Conservation (phyloP, 2,797 vertebrate genomes). For the Rhadinocentrus ornatus region DNA sequence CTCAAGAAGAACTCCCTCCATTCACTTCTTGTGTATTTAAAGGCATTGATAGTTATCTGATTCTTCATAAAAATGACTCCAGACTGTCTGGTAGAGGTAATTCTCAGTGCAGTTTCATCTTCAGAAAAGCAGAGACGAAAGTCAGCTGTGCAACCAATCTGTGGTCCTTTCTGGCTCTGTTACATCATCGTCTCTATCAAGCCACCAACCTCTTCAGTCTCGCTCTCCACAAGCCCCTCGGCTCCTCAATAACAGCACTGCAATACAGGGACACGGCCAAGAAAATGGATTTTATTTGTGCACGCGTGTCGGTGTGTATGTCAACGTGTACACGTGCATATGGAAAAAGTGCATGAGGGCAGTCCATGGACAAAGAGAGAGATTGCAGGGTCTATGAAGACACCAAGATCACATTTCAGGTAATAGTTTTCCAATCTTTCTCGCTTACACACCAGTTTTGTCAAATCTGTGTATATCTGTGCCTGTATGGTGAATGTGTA, state of each 20-base stretch:
- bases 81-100: slow-evolving; percentile 10
- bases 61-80: slow-evolving; percentile 12
- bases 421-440: slow-evolving; percentile 64
- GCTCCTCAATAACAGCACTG: slow-evolving; percentile 46
- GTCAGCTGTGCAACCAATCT: slow-evolving; percentile 10
- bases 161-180: slow-evolving; percentile 5
- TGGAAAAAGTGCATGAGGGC: not conserved
- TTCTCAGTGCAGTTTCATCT: slow-evolving; percentile 18
- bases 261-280: slow-evolving; percentile 28
- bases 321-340: slow-evolving; percentile 2
- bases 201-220: slow-evolving; percentile 34
- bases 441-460: slow-evolving; percentile 25
- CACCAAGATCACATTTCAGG: slow-evolving; percentile 53
- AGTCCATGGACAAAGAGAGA: slow-evolving; percentile 17
- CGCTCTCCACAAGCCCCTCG: slow-evolving; percentile 23
- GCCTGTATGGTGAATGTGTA: slow-evolving; percentile 23
- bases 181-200: slow-evolving; percentile 19
- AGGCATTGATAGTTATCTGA: slow-evolving; percentile 4
- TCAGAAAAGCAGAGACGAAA: slow-evolving; percentile 24
- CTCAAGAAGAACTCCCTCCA: slow-evolving; percentile 12
- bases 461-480: slow-evolving; percentile 8
- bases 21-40: not conserved
- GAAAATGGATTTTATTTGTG: slow-evolving; percentile 46
- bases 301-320: slow-evolving; percentile 5
- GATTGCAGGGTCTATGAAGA: slow-evolving; percentile 47